Percentiles rank a stretch among this genome's conserved stretches.
Evolutionary conservation across 2,888 invertebrate species (phyloP).

Genomic region (Chrysolina haemoptera): DNA sequence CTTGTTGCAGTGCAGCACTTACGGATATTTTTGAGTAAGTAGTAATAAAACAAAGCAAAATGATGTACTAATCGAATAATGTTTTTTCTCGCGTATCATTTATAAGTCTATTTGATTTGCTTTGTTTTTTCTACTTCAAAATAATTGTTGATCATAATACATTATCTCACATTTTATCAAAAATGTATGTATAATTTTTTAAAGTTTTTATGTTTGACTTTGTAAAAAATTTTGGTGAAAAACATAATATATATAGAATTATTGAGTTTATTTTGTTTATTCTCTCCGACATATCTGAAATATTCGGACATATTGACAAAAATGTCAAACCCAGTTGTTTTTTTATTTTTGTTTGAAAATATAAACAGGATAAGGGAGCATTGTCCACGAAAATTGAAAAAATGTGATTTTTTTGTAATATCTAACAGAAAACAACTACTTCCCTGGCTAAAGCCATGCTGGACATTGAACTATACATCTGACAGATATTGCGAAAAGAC

Average conservation of each 20-base stretch:
- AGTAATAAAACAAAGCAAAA: constrained; percentile 20
- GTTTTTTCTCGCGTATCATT: constrained; percentile 1
- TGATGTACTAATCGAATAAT: not conserved
- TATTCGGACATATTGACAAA: not conserved
- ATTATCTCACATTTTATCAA: constrained; percentile 34
- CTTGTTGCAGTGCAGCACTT: constrained; percentile 51
- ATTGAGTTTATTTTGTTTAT: constrained; percentile 36
- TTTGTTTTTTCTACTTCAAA: constrained; percentile 31
- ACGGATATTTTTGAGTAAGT: constrained; percentile 14
- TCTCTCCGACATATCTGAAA: not conserved
- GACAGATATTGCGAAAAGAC: too few species aligned
- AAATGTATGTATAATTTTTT: constrained; percentile 51
- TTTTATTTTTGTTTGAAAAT: too few species aligned
- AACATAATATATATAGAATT: constrained; percentile 49
- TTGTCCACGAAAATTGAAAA: too few species aligned
- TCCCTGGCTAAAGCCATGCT: too few species aligned
- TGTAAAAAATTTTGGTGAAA: constrained; percentile 49
- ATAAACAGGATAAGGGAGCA: too few species aligned
- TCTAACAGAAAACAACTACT: too few species aligned
- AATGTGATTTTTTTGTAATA: too few species aligned
- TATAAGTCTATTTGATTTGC: constrained; percentile 23
- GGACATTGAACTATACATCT: too few species aligned
- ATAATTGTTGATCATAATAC: constrained; percentile 26
- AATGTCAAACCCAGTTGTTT: not conserved
- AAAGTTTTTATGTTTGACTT: constrained; percentile 55